These are phyloP conservation scores for Drosophila orena DNA, from an alignment of 1,140 invertebrate genomes.

Conservation along the genomic window DNA sequence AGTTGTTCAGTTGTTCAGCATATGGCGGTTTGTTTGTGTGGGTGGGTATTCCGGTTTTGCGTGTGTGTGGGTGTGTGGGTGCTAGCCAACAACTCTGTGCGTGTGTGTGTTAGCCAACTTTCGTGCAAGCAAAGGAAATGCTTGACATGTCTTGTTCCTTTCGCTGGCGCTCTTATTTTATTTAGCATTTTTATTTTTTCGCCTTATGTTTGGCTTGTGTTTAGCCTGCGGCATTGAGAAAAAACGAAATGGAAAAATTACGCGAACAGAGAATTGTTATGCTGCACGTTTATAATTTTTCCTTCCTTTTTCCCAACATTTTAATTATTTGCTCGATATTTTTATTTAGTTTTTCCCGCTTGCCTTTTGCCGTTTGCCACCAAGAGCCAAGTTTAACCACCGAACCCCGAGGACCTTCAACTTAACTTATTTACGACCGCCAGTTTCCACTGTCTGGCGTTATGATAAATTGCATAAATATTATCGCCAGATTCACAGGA, in stretches of 20 bases:
- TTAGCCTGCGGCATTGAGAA: slow-evolving; percentile 49
- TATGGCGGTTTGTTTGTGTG: slow-evolving; percentile 46
- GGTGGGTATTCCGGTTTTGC: slow-evolving; percentile 24
- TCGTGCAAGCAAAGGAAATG: slow-evolving; percentile 68
- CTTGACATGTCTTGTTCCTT: slow-evolving; percentile 74
- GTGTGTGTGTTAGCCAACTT: slow-evolving; percentile 44
- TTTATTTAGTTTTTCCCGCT: slow-evolving; percentile 40
- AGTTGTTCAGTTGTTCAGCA: slow-evolving; percentile 28
- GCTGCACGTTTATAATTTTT: slow-evolving; percentile 13
- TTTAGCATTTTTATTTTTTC: slow-evolving; percentile 34
- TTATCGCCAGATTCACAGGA: slow-evolving; percentile 11
- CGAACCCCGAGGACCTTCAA: slow-evolving; percentile 28
- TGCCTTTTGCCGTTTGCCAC: slow-evolving; percentile 1
- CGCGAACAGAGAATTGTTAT: background rate
- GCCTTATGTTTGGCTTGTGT: slow-evolving; percentile 27
- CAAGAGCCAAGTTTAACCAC: background rate
- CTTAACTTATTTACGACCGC: slow-evolving; percentile 1
- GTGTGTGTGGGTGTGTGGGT: slow-evolving; percentile 13
- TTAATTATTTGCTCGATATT: slow-evolving; percentile 57
- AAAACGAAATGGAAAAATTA: slow-evolving; percentile 9
- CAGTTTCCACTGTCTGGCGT: slow-evolving; percentile 10
- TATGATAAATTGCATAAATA: slow-evolving; percentile 41
- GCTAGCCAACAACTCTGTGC: background rate
- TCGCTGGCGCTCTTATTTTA: slow-evolving; percentile 52
- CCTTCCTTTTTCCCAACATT: slow-evolving; percentile 26